Percentiles rank a stretch among this genome's conserved stretches.
Evolutionary conservation across 92 coral and sea anemone genomes (phyloP).

Genomic region (Epizoanthus rinbou): DNA sequence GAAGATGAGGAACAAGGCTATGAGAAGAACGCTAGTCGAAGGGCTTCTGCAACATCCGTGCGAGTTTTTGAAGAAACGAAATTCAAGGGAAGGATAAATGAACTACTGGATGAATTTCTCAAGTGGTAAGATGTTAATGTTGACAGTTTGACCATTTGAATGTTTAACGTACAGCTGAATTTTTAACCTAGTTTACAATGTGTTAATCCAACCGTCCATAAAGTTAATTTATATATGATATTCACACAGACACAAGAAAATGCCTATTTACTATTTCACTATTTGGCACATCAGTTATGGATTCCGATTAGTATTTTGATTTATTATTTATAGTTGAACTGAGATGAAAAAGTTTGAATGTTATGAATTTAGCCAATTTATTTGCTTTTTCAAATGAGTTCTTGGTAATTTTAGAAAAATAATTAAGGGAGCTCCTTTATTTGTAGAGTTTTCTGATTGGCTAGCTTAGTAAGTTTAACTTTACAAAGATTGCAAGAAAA

Average conservation of each 20-base stretch:
- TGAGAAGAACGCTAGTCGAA: slow-evolving; percentile 57
- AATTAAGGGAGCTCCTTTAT: slow-evolving; percentile 1
- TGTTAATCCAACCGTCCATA: not conserved
- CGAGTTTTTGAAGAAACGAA: slow-evolving; percentile 79
- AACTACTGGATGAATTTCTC: slow-evolving; percentile 83
- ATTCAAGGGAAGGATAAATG: slow-evolving; percentile 77
- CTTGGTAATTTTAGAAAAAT: not conserved
- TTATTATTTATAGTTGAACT: not conserved
- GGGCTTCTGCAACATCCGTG: slow-evolving; percentile 64
- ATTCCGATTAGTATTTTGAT: not conserved
- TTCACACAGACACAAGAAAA: not conserved
- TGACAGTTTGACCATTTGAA: not conserved
- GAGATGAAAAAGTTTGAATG: not conserved
- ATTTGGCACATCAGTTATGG: not conserved
- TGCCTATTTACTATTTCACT: too few species aligned
- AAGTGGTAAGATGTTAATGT: slow-evolving; percentile 73
- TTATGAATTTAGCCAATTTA: slow-evolving; percentile 1
- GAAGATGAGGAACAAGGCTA: slow-evolving; percentile 49
- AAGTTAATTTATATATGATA: not conserved
- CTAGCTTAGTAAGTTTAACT: not conserved
- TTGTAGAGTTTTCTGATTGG: slow-evolving; percentile 25
- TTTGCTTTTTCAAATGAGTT: not conserved
- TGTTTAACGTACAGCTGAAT: not conserved
- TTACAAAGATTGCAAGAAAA: too few species aligned
- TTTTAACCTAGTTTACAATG: not conserved